phyloP scores from a whole-genome alignment of 2,797 vertebrate species.

The Lepilemur septentrionalis region DNA sequence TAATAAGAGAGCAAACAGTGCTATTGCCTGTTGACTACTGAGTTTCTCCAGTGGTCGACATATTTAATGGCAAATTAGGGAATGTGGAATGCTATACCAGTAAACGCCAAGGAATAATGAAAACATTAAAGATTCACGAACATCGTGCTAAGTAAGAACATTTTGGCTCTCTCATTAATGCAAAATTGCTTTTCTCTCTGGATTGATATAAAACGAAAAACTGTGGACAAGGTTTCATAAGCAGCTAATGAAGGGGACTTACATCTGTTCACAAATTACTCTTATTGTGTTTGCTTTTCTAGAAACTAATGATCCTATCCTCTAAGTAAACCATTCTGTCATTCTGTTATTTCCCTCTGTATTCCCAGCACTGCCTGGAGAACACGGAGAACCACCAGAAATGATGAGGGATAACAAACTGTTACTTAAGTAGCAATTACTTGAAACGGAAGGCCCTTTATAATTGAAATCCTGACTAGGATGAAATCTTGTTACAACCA shows the following conservation, averaged over 20 bases:
- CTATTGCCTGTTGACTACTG: not conserved
- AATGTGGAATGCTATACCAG: not conserved
- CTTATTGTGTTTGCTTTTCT: not conserved
- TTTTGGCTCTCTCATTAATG: not conserved
- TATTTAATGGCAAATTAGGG: not conserved
- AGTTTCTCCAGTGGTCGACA: not conserved
- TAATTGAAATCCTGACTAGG: not conserved
- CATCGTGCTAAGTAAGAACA: not conserved
- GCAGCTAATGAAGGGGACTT: not conserved
- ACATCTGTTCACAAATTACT: not conserved
- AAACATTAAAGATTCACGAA: slow-evolving; percentile 1
- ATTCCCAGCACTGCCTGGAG: not conserved
- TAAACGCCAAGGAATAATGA: not conserved
- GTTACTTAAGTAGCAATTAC: not conserved
- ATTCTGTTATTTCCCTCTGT: not conserved
- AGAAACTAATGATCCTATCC: not conserved
- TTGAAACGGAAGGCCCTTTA: not conserved
- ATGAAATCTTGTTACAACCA: not conserved
- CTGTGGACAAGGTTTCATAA: not conserved
- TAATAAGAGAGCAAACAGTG: not conserved
- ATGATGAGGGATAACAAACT: not conserved
- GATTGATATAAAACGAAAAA: slow-evolving; percentile 38
- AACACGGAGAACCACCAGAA: not conserved
- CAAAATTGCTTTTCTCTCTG: not conserved
- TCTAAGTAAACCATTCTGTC: not conserved